phyloP scores from a whole-genome alignment of 2,113 vertebrate genomes.

The Falcunculus frontatus region DNA sequence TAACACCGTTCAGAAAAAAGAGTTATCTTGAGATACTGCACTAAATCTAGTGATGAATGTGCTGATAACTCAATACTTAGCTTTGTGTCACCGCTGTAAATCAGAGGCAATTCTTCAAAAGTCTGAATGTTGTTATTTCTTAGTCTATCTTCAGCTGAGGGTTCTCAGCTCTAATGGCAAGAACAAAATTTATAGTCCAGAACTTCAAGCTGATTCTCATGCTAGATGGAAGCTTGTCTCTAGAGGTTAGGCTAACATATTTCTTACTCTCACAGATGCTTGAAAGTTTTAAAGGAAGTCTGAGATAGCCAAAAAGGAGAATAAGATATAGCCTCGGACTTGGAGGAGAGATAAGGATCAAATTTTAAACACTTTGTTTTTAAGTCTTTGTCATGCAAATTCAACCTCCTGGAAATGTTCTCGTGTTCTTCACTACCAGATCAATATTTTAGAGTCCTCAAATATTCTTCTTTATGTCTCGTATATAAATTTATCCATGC shows the following conservation, averaged over 20 bases:
- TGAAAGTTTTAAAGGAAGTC: neutral
- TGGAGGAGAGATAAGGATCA: neutral
- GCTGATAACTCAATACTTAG: constrained; percentile 10
- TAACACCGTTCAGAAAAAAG: neutral
- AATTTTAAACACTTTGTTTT: neutral
- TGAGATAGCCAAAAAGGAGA: neutral
- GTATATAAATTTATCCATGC: neutral
- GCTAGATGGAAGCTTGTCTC: constrained; percentile 1
- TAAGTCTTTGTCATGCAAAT: neutral
- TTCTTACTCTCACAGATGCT: neutral
- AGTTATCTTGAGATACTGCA: neutral
- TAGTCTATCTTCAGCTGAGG: constrained; percentile 12
- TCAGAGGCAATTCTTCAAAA: constrained; percentile 24
- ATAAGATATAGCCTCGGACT: neutral
- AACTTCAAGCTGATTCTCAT: neutral
- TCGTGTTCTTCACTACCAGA: neutral
- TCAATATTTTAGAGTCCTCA: neutral
- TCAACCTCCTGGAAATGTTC: neutral
- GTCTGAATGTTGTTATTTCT: constrained; percentile 34
- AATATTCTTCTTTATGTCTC: neutral
- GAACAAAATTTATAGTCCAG: constrained; percentile 27
- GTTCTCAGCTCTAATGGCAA: neutral
- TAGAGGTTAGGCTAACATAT: neutral
- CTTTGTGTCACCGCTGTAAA: constrained; percentile 37
- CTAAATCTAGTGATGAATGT: constrained; percentile 33